Conservation (phyloP, 2,113 vertebrate species). For the Pygoscelis antarcticus region DNA sequence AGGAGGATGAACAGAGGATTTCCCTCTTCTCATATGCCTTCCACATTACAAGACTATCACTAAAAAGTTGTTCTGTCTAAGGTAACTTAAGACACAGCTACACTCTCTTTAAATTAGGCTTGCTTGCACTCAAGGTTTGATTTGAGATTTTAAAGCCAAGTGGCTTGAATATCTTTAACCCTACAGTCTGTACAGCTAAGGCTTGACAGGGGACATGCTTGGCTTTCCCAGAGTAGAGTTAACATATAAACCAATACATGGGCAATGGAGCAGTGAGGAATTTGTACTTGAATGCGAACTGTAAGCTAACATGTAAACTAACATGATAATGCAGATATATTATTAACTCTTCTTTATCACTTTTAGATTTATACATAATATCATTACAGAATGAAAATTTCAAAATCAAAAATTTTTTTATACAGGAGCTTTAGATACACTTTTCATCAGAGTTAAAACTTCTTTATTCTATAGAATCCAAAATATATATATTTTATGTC, state of each 20-base stretch:
- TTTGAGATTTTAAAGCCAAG: background rate
- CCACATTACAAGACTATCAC: background rate
- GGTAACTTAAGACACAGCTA: background rate
- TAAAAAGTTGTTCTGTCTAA: background rate
- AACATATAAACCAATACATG: background rate
- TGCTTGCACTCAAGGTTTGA: background rate
- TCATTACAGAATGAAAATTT: background rate
- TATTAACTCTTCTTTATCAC: background rate
- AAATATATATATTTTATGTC: background rate
- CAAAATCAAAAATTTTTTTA: background rate
- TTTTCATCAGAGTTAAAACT: background rate
- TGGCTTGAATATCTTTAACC: background rate
- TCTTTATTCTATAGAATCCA: background rate
- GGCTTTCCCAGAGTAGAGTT: background rate
- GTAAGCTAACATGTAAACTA: background rate
- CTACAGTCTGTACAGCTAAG: background rate
- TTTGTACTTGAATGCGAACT: background rate
- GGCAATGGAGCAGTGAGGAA: background rate
- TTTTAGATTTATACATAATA: background rate
- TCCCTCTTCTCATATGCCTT: background rate
- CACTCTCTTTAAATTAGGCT: background rate
- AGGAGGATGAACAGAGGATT: background rate
- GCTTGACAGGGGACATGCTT: background rate
- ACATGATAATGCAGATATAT: background rate
- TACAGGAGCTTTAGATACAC: fast-evolving